Evolutionary conservation across 2,888 invertebrate genomes (phyloP), one percentile per base, ranked within the genome.

Genomic region (Zaprionus bogoriensis): DNA sequence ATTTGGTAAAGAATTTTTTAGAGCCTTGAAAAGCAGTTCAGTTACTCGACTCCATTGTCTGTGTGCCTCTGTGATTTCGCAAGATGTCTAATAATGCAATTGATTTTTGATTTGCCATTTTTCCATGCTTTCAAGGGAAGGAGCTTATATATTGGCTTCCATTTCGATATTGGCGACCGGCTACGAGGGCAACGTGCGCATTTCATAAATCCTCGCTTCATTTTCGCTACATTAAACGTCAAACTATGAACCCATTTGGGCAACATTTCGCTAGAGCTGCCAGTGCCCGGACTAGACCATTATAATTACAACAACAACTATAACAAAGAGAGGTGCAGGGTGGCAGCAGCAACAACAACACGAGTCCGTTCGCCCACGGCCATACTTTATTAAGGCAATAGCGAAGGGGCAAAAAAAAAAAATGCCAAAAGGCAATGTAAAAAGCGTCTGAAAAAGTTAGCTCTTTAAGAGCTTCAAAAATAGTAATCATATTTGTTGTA

Each of bases 181-280:
- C 20, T 55, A 67, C 65, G 60, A 72, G 84, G 77, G 76, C 71
- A 87, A 73, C 70, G 74, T 65, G 84, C 78, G 67, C 76, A 74
- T 84, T 78, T 67, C 82, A 87, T 88, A 88, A 88, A 88, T 88
- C 87, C 72, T 80, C 68, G 82, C 88, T 88, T 88, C 87, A 89
- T 89, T 89, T 89, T 88, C 89, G 88, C 87, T 88, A 89, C 89
- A 89, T 89, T 89, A 89, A 89, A 88, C 87, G 85, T 77, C 83
- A 87, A 88, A 89, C 88, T 89, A 89, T 89, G 89, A 89, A 89
- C 89, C 87, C 88, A 88, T 89, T 88, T 84, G 78, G 76, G 83
- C 78, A 83, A 86, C 85, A 87, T 88, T 88, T 77, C 66, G 63
- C 62, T 68, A 61, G 58, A 58, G 54, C 64, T 70, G 59, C 72